These are phyloP conservation scores for Myotis vivesi DNA, from an alignment of 2,797 vertebrate genomes.

Conservation along the genomic window DNA sequence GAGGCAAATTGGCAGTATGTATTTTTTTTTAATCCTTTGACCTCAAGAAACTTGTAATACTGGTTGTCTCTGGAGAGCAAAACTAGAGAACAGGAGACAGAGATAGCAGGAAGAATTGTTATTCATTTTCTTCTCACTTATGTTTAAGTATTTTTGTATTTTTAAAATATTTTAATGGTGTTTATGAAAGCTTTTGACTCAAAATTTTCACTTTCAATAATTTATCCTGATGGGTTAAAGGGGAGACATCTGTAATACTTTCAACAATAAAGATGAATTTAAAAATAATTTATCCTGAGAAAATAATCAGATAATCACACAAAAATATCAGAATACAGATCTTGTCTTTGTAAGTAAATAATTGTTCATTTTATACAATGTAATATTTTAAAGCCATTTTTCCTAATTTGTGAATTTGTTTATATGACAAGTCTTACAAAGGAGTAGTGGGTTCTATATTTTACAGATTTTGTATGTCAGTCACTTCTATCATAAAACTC, in stretches of 20 bases:
- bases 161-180: conserved; percentile 5
- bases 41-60: conserved; percentile 58
- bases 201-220: conserved; percentile 38
- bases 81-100: conserved; percentile 28
- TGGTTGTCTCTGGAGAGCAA: conserved; percentile 27
- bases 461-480: conserved; percentile 36
- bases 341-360: background rate
- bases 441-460: background rate
- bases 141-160: conserved; percentile 23
- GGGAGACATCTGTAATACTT: background rate
- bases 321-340: background rate
- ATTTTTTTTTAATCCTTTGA: background rate
- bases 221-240: conserved; percentile 11
- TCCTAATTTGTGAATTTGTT: background rate
- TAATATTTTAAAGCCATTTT: background rate
- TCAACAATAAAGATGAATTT: background rate
- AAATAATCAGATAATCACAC: conserved; percentile 15
- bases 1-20: background rate
- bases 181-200: conserved; percentile 24
- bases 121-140: conserved; percentile 26
- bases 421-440: conserved; percentile 16
- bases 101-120: background rate
- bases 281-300: conserved; percentile 21
- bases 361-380: background rate
- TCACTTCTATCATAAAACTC: conserved; percentile 24